Conservation (phyloP, 1,140 invertebrate genomes). For the Bombus vancouverensis region DNA sequence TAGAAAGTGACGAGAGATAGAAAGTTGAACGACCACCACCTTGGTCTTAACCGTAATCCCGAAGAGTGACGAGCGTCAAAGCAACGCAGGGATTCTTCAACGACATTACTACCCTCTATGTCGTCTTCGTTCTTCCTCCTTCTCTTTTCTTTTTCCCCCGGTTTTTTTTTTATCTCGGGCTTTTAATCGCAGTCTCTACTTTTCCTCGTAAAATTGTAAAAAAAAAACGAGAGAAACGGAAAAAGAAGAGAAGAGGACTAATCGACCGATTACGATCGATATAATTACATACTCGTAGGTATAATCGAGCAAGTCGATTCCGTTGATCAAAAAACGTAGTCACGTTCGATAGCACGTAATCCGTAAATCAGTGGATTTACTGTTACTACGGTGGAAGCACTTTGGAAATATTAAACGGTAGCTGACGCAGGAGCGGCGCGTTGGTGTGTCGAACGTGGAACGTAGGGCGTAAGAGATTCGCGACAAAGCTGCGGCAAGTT, state of each 20-base stretch:
- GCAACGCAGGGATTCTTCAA: slow-evolving; percentile 29
- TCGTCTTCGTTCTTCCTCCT: background rate
- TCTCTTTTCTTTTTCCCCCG: background rate
- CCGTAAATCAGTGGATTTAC: slow-evolving; percentile 76
- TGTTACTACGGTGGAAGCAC: slow-evolving; percentile 65
- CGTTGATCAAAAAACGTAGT: background rate
- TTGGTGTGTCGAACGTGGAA: slow-evolving; percentile 53
- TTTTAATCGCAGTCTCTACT: background rate
- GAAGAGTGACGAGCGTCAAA: slow-evolving; percentile 40
- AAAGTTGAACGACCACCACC: slow-evolving; percentile 40
- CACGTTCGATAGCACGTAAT: background rate
- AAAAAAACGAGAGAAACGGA: too few relatives aligned
- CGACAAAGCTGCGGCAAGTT: slow-evolving; percentile 75
- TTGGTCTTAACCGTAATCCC: slow-evolving; percentile 38
- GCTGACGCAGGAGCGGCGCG: background rate
- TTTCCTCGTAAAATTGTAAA: background rate
- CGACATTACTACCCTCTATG: slow-evolving; percentile 4
- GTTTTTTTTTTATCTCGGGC: background rate
- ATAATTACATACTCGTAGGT: background rate
- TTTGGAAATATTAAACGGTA: slow-evolving; percentile 77
- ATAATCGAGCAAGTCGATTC: background rate
- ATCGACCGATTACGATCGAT: background rate
- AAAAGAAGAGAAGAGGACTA: too few relatives aligned
- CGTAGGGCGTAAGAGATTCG: slow-evolving; percentile 65
- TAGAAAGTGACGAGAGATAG: slow-evolving; percentile 5